A percentile compares a stretch with the other conserved stretches of the same genome.
phyloP scores from a whole-genome alignment of 2,797 vertebrate genomes.

The Pseudomugil gertrudae region DNA sequence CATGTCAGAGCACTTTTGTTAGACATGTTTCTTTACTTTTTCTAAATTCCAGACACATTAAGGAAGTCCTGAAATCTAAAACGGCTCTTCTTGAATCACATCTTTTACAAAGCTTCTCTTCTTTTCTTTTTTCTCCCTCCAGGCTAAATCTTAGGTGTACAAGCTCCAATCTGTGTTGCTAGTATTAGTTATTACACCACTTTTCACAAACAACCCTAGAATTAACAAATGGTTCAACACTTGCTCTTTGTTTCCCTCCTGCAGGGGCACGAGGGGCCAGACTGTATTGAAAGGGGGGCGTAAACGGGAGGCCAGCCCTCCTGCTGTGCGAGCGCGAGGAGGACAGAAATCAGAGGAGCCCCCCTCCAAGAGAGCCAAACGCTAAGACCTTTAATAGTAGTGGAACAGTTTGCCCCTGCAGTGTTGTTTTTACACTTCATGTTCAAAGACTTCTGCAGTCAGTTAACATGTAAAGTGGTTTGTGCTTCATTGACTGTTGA shows the following conservation, averaged over 20 bases:
- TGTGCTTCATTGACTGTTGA: constrained; percentile 48
- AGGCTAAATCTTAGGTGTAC: constrained; percentile 4
- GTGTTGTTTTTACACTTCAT: constrained; percentile 40
- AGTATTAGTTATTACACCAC: constrained; percentile 25
- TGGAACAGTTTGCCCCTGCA: constrained; percentile 32
- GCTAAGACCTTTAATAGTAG: constrained; percentile 72
- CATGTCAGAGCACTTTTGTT: neutral
- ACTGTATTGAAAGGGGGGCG: constrained; percentile 80
- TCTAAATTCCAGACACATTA: constrained; percentile 1
- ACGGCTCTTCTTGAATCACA: constrained; percentile 10
- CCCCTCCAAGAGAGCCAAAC: constrained; percentile 89
- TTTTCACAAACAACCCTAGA: constrained; percentile 39
- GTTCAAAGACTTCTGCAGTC: constrained; percentile 44
- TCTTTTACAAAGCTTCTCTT: neutral
- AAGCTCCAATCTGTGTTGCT: constrained; percentile 18
- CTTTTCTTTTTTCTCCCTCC: neutral
- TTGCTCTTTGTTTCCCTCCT: constrained; percentile 64
- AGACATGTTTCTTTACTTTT: constrained; percentile 1
- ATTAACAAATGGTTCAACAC: constrained; percentile 58
- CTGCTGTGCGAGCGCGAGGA: constrained; percentile 84
- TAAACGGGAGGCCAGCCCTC: constrained; percentile 89
- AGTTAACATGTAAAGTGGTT: constrained; percentile 37
- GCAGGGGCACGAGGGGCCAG: constrained; percentile 84
- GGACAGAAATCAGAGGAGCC: constrained; percentile 88
- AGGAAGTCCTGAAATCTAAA: constrained; percentile 13